phyloP scores from a whole-genome alignment of 2,113 vertebrate genomes.

The Ciconia boyciana region DNA sequence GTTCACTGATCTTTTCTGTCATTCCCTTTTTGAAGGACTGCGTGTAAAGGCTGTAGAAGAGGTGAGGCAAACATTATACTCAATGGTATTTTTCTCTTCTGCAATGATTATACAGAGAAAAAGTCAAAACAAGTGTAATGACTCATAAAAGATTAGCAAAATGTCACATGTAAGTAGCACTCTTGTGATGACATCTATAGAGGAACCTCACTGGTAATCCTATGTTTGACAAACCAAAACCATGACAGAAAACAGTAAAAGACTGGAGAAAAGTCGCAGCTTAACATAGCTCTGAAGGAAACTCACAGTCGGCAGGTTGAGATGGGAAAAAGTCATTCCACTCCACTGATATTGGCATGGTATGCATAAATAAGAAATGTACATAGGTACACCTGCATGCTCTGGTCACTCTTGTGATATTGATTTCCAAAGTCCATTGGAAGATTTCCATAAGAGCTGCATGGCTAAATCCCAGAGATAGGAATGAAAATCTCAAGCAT shows the following conservation, averaged over 20 bases:
- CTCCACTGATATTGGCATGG: not conserved
- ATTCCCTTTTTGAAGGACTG: not conserved
- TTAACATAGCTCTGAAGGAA: not conserved
- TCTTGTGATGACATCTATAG: not conserved
- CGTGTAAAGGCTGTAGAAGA: not conserved
- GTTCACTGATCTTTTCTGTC: not conserved
- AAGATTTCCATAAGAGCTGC: not conserved
- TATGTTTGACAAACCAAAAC: not conserved
- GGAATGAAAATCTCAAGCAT: not conserved
- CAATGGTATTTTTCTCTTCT: not conserved
- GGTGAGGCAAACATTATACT: not conserved
- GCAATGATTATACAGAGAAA: not conserved
- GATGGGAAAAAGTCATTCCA: not conserved
- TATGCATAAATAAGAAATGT: not conserved
- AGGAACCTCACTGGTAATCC: not conserved
- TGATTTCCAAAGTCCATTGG: not conserved
- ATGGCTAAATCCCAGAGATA: not conserved
- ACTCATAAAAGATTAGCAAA: constrained; percentile 19
- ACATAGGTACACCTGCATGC: not conserved
- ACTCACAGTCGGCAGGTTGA: not conserved
- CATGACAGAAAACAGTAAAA: not conserved
- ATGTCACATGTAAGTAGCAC: not conserved
- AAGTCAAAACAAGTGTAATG: constrained; percentile 22
- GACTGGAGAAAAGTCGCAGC: not conserved
- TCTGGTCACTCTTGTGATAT: not conserved